Base-by-base conservation (phyloP, 2,888 invertebrate species). In the Cotesia congregata region DNA sequence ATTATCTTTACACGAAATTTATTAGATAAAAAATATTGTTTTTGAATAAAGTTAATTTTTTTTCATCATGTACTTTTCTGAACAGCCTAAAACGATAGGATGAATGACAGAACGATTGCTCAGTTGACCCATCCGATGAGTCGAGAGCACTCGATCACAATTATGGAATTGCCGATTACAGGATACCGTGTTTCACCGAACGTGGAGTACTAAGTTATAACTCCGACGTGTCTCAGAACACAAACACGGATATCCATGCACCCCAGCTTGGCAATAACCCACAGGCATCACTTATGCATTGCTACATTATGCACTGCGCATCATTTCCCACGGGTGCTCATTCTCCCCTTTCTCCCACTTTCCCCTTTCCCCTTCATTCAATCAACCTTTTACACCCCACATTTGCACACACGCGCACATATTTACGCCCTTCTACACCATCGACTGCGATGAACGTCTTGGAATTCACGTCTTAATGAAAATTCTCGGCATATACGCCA, bases 271-370 rank as follows among this genome's bases (percentile, higher is more conserved):
- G 79, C 77, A 77, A 73, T 65, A 73, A 77, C 74, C 78, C 74
- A 76, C 76, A 76, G 76, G 72, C 83, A 83, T 83, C 83, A 81
- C 83, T 84, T 84, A 83, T 85, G 83, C 84, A 78, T 79, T 82
- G 81, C 76, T 85, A 83, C 84, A 84, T 86, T 83, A 86, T 86
- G 85, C 85, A 84, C 80, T 80, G 79, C 81, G 81, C 85, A 82
- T 84, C 84, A 86, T 86, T 86, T 86, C 85, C 85, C 86, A 70
- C n/a, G 82, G 80, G 86, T 72, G 77, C 79, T 80, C 80, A 75
- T 73, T 61, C 67, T 65, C 62, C 67, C 69, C 59, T 67, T 30
- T 30, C 5, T 59, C 50, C 62, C 67, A 65, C 59, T 67, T 20
- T 30, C 1, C 38, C 50, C 67, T 64, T 17, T 50, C 65, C 65